These are phyloP conservation scores for Siphamia tubifer DNA, from an alignment of 2,113 vertebrate species.

Conservation along the genomic window DNA sequence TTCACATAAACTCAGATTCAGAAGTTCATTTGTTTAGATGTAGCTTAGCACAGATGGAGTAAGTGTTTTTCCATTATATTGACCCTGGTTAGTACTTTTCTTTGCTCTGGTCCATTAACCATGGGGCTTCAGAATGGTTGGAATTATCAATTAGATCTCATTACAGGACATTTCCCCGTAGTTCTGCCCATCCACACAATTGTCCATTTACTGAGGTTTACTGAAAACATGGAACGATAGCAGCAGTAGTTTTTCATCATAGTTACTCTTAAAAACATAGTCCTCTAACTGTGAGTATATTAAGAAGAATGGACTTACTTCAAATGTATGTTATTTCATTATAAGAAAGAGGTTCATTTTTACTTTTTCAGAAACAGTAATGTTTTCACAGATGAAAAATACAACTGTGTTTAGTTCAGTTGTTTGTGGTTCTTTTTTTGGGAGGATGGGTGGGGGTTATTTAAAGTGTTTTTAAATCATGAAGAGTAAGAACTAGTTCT, in stretches of 20 bases:
- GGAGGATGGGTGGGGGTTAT: no score
- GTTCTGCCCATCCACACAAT: not conserved
- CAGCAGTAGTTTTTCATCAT: no score
- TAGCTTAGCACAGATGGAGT: not conserved
- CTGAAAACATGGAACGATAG: not conserved
- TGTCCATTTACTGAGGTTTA: not conserved
- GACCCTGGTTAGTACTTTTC: not conserved
- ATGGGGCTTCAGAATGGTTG: not conserved
- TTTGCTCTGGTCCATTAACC: not conserved
- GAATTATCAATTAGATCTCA: not conserved
- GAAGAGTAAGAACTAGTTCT: not conserved
- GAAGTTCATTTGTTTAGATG: not conserved
- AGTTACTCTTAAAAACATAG: no score
- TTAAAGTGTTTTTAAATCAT: no score
- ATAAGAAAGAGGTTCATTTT: no score
- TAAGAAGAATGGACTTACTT: no score
- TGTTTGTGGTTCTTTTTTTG: no score
- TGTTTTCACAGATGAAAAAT: not conserved
- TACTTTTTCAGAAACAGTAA: no score
- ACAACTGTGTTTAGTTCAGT: not conserved
- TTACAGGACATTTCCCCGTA: not conserved
- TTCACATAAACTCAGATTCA: not conserved
- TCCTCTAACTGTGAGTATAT: no score
- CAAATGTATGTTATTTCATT: no score
- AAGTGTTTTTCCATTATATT: not conserved